These are phyloP conservation scores for Orthonevra nobilis DNA, from an alignment of 2,888 invertebrate species.

Conservation along the genomic window DNA sequence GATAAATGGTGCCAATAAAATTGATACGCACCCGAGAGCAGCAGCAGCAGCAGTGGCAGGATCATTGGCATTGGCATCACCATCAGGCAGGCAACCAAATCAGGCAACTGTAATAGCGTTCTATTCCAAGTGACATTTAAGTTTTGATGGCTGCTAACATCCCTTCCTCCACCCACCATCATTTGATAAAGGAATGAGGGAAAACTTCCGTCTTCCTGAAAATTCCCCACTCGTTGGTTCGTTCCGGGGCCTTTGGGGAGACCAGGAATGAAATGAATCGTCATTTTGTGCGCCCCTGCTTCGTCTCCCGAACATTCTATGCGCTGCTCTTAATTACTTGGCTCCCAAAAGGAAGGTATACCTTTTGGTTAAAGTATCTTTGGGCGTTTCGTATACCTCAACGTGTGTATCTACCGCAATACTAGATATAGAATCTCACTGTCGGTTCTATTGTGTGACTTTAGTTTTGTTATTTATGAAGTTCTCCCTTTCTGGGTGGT, in stretches of 20 bases:
- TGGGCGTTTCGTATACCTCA: slow-evolving; percentile 2
- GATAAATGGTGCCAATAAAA: slow-evolving; percentile 55
- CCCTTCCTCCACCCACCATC: neutral
- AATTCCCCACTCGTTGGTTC: neutral
- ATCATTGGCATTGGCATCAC: slow-evolving; percentile 4
- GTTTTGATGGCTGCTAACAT: slow-evolving; percentile 43
- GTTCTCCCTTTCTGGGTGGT: slow-evolving; percentile 24
- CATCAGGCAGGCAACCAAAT: slow-evolving; percentile 25
- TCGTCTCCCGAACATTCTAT: slow-evolving; percentile 24
- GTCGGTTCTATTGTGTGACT: slow-evolving; percentile 25
- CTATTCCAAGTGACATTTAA: slow-evolving; percentile 61
- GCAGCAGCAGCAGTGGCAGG: slow-evolving; percentile 12
- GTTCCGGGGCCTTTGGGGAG: slow-evolving; percentile 36
- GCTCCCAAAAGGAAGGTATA: slow-evolving; percentile 20
- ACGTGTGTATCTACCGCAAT: too few relatives aligned
- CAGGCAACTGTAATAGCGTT: slow-evolving; percentile 47
- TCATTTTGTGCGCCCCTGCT: neutral
- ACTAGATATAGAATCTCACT: slow-evolving; percentile 40
- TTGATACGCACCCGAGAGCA: slow-evolving; percentile 54
- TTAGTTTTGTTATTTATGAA: slow-evolving; percentile 57
- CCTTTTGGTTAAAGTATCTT: slow-evolving; percentile 24
- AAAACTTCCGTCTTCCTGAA: slow-evolving; percentile 35
- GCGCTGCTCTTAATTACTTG: slow-evolving; percentile 35
- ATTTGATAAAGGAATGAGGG: neutral
- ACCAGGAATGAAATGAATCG: slow-evolving; percentile 36